Base-by-base conservation (phyloP, 2,888 invertebrate genomes). In the Aphelenchoides bicaudatus region DNA sequence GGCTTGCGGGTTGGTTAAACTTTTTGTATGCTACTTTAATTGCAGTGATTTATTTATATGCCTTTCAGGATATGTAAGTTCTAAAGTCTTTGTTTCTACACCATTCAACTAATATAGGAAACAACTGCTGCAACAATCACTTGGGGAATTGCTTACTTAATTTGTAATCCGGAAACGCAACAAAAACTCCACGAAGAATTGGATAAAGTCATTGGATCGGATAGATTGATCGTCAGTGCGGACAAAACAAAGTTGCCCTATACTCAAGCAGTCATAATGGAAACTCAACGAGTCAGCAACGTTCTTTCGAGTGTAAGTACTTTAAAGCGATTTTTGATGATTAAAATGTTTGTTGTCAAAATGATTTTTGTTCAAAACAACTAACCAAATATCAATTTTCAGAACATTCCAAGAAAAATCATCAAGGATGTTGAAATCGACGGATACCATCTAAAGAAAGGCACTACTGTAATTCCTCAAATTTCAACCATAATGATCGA, bases 121-220 rank as follows among this genome's bases (percentile, higher is more conserved):
- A 57, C 59, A 2, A 48, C 56, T 23, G 31, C 34, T 16, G 39
- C 37, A 25, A 59, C 59, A 2, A 31, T 57, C n/a, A 37, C 39
- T 31, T 59, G 47, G 48, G 51, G 48, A 4, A 28, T 54, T 3
- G 59, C 51, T 21, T 47, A 47, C 34, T 13, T 59, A 0, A 49
- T 59, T 2, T 21, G 39, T 25, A 25, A 67, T 28, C 58, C 43
- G 5, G 53, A 59, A 0, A 55, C 53, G 25, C 68, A 68, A 29
- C 39, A 38, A 34, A 63, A 59, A 38, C 27, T 68, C 0, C 66
- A 66, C 13, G 56, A 60, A 23, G 69, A 69, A 29, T 27, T 69
- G 31, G 58, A 64, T 25, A 8, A 50, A 13, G 62, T 66, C 4
- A 60, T 68, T 13, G 60, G 59, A n/a, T 59, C 56, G 21, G 67